These are phyloP conservation scores for Eremophila alpestris DNA, from an alignment of 2,797 vertebrate genomes.

Conservation along the genomic window DNA sequence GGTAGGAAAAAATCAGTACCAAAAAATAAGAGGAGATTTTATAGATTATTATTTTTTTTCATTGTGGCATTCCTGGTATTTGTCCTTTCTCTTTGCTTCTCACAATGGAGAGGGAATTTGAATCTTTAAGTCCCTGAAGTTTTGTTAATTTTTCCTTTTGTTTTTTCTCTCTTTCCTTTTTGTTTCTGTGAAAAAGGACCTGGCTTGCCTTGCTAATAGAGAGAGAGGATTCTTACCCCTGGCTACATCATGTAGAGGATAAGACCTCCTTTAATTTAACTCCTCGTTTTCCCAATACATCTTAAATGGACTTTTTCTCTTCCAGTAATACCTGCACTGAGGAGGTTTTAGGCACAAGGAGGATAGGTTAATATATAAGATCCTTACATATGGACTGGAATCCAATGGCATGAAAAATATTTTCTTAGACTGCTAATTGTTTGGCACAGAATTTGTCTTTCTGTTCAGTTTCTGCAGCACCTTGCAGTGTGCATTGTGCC, in stretches of 20 bases:
- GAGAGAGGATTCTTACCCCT: neutral
- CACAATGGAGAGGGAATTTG: neutral
- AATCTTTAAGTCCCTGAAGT: neutral
- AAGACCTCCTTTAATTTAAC: neutral
- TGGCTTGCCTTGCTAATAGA: neutral
- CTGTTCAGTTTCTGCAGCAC: neutral
- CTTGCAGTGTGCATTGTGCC: neutral
- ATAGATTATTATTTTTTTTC: slow-evolving; percentile 13
- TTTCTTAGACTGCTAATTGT: neutral
- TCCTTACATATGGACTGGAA: neutral
- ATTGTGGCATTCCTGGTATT: neutral
- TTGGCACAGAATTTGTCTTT: neutral
- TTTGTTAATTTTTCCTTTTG: neutral
- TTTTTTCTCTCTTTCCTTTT: neutral
- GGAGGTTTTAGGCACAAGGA: neutral
- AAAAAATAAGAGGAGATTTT: slow-evolving; percentile 24
- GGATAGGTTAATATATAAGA: neutral
- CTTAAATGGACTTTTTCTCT: neutral
- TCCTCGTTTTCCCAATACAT: neutral
- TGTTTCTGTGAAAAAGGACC: neutral
- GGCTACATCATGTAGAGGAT: neutral
- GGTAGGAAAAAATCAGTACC: slow-evolving; percentile 33
- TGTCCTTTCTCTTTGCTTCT: neutral
- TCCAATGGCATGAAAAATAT: neutral
- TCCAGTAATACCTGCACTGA: neutral